These are phyloP conservation scores for Parotocinclus haroldoi DNA, from an alignment of 2,797 vertebrate species.

Conservation along the genomic window DNA sequence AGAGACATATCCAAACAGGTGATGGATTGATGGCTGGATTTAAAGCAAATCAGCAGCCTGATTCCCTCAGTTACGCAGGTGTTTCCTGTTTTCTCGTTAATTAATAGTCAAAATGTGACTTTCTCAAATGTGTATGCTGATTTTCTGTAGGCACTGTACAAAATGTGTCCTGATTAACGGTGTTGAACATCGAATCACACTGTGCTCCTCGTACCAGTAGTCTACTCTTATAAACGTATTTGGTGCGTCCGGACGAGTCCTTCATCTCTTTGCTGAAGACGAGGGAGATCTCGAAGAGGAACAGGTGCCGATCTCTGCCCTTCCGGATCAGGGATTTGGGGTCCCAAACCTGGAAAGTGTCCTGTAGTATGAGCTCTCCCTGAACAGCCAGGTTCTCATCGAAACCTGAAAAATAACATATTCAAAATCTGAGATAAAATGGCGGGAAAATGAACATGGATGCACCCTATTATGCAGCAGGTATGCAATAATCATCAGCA, in stretches of 20 bases:
- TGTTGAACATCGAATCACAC: background rate
- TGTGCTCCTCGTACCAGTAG: conserved; percentile 76
- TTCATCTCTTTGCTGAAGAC: conserved; percentile 99
- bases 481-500: too few species aligned
- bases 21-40: too few species aligned
- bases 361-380: conserved; percentile 94
- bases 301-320: conserved; percentile 93
- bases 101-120: too few species aligned
- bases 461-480: too few species aligned
- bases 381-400: conserved; percentile 96
- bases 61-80: too few species aligned
- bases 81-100: too few species aligned
- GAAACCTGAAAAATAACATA: conserved; percentile 80
- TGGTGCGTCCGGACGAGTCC: conserved; percentile 92
- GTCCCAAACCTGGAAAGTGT: conserved; percentile 98
- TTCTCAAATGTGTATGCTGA: too few species aligned
- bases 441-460: too few species aligned
- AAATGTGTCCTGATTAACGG: background rate
- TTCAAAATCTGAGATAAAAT: too few species aligned
- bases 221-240: conserved; percentile 97
- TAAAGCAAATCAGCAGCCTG: too few species aligned
- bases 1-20: too few species aligned
- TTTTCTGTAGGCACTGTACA: too few species aligned
- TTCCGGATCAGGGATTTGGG: conserved; percentile 96
- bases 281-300: conserved; percentile 97